Conservation (phyloP, 2,888 invertebrate genomes). For the Pterobdella sp. region DNA sequence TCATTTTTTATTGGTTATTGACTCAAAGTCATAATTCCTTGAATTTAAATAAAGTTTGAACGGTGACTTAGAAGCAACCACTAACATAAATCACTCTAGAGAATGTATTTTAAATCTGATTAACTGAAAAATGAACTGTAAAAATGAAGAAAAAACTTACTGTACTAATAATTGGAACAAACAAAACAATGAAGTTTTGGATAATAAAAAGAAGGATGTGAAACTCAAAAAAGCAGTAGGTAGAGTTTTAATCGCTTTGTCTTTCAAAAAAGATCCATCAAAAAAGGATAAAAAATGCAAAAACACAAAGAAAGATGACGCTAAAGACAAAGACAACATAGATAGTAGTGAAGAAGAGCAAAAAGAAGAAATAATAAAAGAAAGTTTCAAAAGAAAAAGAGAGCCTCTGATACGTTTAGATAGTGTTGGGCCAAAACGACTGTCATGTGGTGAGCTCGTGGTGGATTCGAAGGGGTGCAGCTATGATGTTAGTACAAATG, state of each 20-base stretch:
- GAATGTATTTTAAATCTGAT: too few relatives aligned
- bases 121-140: too few relatives aligned
- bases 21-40: too few relatives aligned
- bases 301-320: background rate
- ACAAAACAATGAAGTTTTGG: too few relatives aligned
- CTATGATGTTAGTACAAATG: background rate
- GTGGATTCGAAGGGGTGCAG: background rate
- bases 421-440: background rate
- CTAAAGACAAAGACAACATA: background rate
- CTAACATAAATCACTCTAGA: too few relatives aligned
- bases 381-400: conserved; percentile 4
- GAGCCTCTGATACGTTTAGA: background rate
- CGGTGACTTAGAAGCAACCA: too few relatives aligned
- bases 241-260: conserved; percentile 22
- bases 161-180: too few relatives aligned
- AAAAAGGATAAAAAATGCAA: background rate
- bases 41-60: too few relatives aligned
- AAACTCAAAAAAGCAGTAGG: conserved; percentile 24
- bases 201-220: conserved; percentile 16
- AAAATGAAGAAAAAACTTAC: too few relatives aligned
- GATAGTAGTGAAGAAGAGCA: background rate
- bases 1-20: too few relatives aligned
- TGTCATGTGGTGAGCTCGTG: too few relatives aligned
- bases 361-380: background rate
- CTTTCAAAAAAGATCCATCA: conserved; percentile 21